Conservation (phyloP, 2,113 vertebrate species). For the Ornithorhynchus anatinus region DNA sequence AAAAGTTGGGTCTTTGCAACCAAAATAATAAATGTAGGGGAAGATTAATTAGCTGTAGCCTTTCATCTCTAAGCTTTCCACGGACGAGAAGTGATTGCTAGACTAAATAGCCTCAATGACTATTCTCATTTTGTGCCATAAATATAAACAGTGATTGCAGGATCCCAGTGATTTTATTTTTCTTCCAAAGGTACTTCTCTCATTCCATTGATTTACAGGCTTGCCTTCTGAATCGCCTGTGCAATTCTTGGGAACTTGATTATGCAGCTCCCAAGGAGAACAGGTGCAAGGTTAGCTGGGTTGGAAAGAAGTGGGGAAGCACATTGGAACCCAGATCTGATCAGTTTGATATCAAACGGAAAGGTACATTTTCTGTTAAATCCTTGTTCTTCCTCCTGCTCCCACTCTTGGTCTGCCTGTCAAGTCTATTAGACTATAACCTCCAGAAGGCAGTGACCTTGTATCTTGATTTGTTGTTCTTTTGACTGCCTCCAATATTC, state of each 20-base stretch:
- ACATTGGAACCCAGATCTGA: rapidly evolving
- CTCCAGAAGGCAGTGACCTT: no score
- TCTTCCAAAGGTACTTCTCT: background rate
- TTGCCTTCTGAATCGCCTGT: rapidly evolving
- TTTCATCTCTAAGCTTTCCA: rapidly evolving
- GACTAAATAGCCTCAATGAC: background rate
- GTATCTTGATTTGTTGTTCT: no score
- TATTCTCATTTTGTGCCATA: background rate
- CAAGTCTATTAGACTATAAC: no score
- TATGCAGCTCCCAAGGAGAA: background rate
- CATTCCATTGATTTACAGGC: background rate
- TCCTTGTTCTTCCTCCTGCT: no score
- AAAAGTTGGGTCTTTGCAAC: background rate
- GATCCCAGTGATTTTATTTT: background rate
- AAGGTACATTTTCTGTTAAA: no score
- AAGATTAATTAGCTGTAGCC: rapidly evolving
- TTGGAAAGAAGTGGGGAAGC: background rate
- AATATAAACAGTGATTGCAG: rapidly evolving
- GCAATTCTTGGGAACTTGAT: rapidly evolving
- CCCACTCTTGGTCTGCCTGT: no score
- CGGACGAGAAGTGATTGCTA: rapidly evolving
- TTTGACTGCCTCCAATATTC: no score
- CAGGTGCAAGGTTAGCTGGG: rapidly evolving
- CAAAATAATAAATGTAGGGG: background rate
- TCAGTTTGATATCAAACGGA: no score